These are phyloP conservation scores for Psittacus erithacus DNA, from an alignment of 2,113 vertebrate genomes.

Conservation along the genomic window DNA sequence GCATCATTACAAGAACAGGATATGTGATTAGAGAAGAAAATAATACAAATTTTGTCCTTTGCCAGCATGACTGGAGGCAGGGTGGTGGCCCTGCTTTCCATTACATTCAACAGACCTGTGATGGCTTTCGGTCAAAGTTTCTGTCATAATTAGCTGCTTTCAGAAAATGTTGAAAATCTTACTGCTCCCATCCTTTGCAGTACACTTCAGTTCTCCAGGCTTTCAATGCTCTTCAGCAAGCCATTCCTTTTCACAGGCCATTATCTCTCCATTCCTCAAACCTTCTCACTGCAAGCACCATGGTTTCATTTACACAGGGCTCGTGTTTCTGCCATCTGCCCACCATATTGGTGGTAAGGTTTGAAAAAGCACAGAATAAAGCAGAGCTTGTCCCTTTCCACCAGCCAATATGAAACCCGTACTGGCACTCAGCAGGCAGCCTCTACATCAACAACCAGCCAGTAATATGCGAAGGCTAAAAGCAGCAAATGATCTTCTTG, in stretches of 20 bases:
- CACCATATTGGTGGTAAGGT: background rate
- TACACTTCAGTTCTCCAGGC: background rate
- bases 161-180: background rate
- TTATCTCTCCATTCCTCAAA: background rate
- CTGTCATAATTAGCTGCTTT: background rate
- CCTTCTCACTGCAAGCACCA: background rate
- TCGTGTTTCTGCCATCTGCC: slow-evolving; percentile 16
- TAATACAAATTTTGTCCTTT: background rate
- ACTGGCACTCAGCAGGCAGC: slow-evolving; percentile 45
- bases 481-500: background rate
- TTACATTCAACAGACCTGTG: background rate
- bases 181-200: rapidly evolving
- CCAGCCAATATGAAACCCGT: background rate
- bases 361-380: background rate
- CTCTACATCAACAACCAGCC: slow-evolving; percentile 19
- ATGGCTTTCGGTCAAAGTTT: background rate
- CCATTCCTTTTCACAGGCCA: background rate
- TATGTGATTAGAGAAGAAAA: background rate
- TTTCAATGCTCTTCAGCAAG: background rate
- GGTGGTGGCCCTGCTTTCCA: background rate
- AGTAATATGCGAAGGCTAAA: background rate
- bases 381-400: slow-evolving; percentile 20
- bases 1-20: background rate
- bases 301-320: background rate
- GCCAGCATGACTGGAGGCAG: background rate